Evolutionary conservation across 2,888 invertebrate genomes (phyloP).

Genomic region (Dolomedes plantarius): DNA sequence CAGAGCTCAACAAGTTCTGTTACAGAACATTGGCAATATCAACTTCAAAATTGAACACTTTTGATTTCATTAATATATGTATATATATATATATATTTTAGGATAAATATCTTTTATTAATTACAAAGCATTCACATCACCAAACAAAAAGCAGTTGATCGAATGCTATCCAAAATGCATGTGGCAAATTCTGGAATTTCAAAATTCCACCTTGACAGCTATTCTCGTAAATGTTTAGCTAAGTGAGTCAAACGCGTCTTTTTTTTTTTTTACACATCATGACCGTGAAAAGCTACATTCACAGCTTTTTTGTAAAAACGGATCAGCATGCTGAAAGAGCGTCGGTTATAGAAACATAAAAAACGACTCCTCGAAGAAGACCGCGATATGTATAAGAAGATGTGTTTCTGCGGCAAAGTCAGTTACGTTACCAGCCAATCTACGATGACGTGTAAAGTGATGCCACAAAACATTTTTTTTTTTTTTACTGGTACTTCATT

Average conservation of each 20-base stretch:
- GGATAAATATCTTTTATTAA: too few species aligned
- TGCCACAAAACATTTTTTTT: too few species aligned
- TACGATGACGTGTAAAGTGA: too few species aligned
- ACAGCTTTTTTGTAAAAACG: neutral
- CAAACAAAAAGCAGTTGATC: neutral
- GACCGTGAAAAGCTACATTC: neutral
- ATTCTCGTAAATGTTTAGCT: neutral
- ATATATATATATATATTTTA: too few species aligned
- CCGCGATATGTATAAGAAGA: too few species aligned
- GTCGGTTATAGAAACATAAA: neutral
- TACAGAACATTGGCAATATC: neutral
- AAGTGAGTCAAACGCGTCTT: neutral
- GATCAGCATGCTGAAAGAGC: neutral
- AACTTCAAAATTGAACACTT: neutral
- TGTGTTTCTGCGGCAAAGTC: too few species aligned
- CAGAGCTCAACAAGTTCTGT: neutral
- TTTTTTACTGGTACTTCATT: too few species aligned
- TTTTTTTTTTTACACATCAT: neutral
- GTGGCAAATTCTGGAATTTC: neutral
- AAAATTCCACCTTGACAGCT: neutral
- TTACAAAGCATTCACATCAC: neutral
- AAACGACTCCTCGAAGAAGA: too few species aligned
- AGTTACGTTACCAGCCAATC: too few species aligned
- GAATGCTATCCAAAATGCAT: constrained; percentile 2
- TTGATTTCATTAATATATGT: neutral